Conservation (phyloP, 2,797 vertebrate species). For the Silurus aristotelis region DNA sequence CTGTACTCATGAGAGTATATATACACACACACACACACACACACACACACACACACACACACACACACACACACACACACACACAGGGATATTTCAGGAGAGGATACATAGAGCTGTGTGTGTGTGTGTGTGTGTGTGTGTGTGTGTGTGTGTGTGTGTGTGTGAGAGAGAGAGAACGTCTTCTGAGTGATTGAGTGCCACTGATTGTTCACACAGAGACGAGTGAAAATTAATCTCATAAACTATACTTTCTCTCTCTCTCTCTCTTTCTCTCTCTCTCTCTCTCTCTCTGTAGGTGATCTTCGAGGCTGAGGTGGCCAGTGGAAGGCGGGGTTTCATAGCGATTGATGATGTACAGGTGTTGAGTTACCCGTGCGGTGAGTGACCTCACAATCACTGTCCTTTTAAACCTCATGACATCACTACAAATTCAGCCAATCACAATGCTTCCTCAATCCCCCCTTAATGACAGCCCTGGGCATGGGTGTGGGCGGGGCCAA, state of each 20-base stretch:
- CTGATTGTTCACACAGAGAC: constrained; percentile 17
- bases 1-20: constrained; percentile 6
- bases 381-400: constrained; percentile 60
- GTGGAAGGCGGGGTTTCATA: constrained; percentile 91
- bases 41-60: neutral
- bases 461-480: neutral
- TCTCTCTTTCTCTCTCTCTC: neutral
- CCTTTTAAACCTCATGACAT: neutral
- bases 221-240: constrained; percentile 43
- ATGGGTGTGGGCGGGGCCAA: neutral
- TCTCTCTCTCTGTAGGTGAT: constrained; percentile 81
- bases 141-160: neutral
- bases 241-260: neutral
- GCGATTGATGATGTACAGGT: constrained; percentile 99
- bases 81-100: constrained; percentile 6
- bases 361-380: constrained; percentile 97
- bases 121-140: neutral
- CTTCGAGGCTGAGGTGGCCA: constrained; percentile 95
- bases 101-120: constrained; percentile 13
- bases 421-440: neutral
- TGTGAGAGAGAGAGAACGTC: constrained; percentile 7
- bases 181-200: constrained; percentile 15
- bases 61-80: constrained; percentile 29
- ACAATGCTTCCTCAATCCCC: neutral
- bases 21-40: constrained; percentile 25